Evolutionary conservation across 2,113 vertebrate species (phyloP), one percentile per base, ranked within the genome.

Genomic region (Esox niger): DNA sequence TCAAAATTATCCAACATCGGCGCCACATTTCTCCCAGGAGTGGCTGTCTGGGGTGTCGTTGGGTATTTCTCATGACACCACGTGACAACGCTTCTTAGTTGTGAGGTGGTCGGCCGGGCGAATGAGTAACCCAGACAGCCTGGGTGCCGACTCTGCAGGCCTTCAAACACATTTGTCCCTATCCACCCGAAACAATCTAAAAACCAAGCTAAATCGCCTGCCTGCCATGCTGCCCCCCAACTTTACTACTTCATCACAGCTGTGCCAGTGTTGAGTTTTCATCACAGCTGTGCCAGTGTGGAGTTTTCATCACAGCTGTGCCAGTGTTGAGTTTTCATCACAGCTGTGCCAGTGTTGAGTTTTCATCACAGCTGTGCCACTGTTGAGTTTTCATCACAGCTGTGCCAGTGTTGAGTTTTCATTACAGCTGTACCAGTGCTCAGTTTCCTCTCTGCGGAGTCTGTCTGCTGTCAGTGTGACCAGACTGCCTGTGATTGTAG

Each of bases 21-120:
- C 9, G 7, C 10, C 21, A n/a, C 55, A 26, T 77, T 75, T 85
- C 71, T 83, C 76, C 8, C 23, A 15, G 26, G 11, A 23, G 55
- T 57, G 55, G 65, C 72, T 76, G 78, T 68, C 67, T 38, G 75
- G 60, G 78, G 71, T 26, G 73, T 79, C 83, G 63, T 68, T 70
- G 85, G 81, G 79, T 77, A 79, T 83, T 84, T 84, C 73, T 80
- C 83, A 87, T 78, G 82, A 84, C 82, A 76, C 74, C 73, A 43
- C 17, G 66, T 72, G 78, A 84, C 84, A 84, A 77, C 69, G 49
- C 71, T 80, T 76, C 73, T 84, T 78, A 65, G 13, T 69, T 74
- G 76, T 76, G 78, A 83, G 76, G 82, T 82, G 78, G 70, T 84
- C 83, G 73, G 73, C 68, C 21, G 17, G 17, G 38, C 15, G 86